phyloP scores from a whole-genome alignment of 2,888 invertebrate species.

The Tachina fera region DNA sequence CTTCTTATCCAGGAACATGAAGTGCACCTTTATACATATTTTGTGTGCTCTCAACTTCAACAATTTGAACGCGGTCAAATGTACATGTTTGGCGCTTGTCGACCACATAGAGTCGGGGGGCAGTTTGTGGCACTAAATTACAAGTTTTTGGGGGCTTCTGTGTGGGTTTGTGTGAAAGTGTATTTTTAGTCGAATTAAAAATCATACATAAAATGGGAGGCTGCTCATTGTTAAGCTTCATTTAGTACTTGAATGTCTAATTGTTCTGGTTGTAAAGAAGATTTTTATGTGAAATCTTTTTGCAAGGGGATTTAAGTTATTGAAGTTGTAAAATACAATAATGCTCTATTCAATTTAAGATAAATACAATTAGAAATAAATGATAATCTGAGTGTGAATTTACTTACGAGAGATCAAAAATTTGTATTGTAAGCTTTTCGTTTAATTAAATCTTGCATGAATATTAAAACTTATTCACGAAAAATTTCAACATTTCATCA shows the following conservation, averaged over 20 bases:
- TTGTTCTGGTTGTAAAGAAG: constrained; percentile 39
- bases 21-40: constrained; percentile 20
- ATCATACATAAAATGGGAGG: constrained; percentile 33
- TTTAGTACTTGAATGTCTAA: constrained; percentile 14
- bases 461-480: too few relatives aligned
- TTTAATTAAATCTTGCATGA: too few relatives aligned
- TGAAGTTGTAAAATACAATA: background rate
- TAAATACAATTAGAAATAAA: too few relatives aligned
- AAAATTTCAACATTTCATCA: too few relatives aligned
- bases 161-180: background rate
- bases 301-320: background rate
- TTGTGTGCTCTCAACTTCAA: constrained; percentile 15
- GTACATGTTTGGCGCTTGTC: constrained; percentile 2
- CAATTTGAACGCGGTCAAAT: constrained; percentile 36
- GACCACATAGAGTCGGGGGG: constrained; percentile 13
- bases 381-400: too few relatives aligned
- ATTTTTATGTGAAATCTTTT: constrained; percentile 35
- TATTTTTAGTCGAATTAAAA: constrained; percentile 6
- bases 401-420: too few relatives aligned
- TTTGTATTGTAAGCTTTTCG: too few relatives aligned
- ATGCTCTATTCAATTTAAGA: too few relatives aligned
- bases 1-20: constrained; percentile 26
- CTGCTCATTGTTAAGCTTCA: constrained; percentile 13
- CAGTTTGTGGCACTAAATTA: constrained; percentile 30
- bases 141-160: background rate